Conservation (phyloP, 2,113 vertebrate species). For the Recurvirostra avosetta region DNA sequence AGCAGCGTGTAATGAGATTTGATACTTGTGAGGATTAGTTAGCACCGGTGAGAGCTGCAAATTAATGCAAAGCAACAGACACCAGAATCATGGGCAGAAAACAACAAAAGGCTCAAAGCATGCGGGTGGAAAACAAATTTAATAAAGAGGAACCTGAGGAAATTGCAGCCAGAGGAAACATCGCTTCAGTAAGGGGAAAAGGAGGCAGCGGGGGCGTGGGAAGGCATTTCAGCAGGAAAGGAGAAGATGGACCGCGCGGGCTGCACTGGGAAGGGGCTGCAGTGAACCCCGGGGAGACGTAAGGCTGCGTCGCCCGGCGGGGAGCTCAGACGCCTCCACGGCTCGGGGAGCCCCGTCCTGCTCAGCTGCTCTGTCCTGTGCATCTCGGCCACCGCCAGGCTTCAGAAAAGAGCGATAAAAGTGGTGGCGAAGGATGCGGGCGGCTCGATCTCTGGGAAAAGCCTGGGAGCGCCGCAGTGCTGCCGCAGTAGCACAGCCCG, state of each 20-base stretch:
- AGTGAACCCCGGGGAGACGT: rapidly evolving
- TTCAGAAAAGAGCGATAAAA: background rate
- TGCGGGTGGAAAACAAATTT: rapidly evolving
- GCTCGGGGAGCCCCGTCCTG: rapidly evolving
- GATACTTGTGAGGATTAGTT: background rate
- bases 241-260: background rate
- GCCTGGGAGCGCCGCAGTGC: background rate
- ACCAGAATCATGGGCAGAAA: background rate
- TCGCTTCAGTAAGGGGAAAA: background rate
- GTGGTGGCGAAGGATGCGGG: rapidly evolving
- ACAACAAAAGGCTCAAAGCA: background rate
- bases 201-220: background rate
- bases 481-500: background rate
- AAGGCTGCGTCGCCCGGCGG: no score
- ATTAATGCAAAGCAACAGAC: background rate
- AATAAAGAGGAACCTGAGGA: background rate
- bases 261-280: background rate
- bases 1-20: background rate
- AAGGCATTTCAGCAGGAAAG: background rate
- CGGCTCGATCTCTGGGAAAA: rapidly evolving
- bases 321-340: no score
- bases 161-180: background rate
- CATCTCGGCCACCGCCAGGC: background rate
- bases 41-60: background rate
- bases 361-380: background rate